phyloP scores from a whole-genome alignment of 2,113 vertebrate genomes.

The Trachemys scripta region DNA sequence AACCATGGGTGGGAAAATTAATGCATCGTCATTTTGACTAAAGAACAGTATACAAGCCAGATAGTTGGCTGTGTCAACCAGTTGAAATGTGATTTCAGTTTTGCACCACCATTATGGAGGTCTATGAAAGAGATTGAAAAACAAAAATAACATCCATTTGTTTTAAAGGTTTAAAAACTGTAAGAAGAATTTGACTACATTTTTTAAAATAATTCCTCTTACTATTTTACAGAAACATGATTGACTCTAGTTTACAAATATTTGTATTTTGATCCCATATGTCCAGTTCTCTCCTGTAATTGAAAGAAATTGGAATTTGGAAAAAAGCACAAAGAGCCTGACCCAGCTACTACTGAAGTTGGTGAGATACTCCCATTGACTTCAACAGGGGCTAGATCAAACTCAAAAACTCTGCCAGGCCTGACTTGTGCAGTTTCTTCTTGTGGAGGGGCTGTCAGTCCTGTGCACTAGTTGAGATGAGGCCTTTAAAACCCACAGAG shows the following conservation, averaged over 20 bases:
- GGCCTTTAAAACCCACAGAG: background rate
- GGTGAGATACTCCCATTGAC: background rate
- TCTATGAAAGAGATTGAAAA: background rate
- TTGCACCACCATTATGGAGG: background rate
- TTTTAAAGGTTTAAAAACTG: background rate
- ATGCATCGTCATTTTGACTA: background rate
- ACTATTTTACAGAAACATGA: background rate
- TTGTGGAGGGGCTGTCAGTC: background rate
- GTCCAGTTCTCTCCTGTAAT: background rate
- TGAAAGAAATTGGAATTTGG: background rate
- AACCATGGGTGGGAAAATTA: background rate
- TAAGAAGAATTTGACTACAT: background rate
- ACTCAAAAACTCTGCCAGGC: background rate
- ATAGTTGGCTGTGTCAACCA: background rate
- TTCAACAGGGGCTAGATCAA: background rate
- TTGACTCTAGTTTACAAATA: background rate
- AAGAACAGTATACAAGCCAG: background rate
- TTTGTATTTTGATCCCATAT: background rate
- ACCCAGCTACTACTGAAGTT: background rate
- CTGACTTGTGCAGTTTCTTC: background rate
- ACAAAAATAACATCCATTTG: background rate
- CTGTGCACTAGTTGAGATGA: background rate
- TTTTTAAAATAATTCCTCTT: background rate
- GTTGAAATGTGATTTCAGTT: background rate
- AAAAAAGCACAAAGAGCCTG: background rate